Evolutionary conservation across 2,113 vertebrate genomes (phyloP).

Genomic region (Brienomyrus longianalis): DNA sequence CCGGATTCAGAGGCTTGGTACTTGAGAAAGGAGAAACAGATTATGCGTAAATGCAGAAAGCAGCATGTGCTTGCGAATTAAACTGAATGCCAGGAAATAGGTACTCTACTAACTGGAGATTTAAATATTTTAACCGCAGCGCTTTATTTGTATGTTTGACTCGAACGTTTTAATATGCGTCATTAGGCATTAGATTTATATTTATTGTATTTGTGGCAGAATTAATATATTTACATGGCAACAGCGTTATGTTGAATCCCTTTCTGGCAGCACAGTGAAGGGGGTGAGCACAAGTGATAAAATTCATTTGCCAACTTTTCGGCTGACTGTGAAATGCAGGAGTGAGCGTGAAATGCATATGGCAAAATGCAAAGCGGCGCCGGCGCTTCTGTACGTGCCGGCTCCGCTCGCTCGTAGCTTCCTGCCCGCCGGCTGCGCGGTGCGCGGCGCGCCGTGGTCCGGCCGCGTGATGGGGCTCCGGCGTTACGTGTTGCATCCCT

Average conservation of each 20-base stretch:
- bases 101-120: neutral
- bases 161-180: neutral
- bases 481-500: neutral
- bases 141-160: neutral
- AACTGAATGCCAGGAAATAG: neutral
- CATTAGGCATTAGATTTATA: constrained; percentile 20
- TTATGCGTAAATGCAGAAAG: constrained; percentile 40
- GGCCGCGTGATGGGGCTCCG: neutral
- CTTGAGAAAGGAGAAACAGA: constrained; percentile 41
- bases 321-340: neutral
- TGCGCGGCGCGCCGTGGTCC: neutral
- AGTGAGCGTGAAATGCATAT: neutral
- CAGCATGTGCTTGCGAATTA: constrained; percentile 36
- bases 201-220: constrained; percentile 5
- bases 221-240: neutral
- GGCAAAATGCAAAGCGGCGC: neutral
- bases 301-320: neutral
- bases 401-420: neutral
- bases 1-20: constrained; percentile 50
- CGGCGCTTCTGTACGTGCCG: neutral
- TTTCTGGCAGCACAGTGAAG: neutral
- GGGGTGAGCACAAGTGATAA: neutral
- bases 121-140: neutral
- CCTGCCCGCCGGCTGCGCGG: neutral
- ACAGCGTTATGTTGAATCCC: neutral